A percentile compares a stretch with the other conserved stretches of the same genome.
These are phyloP conservation scores for Myocastor coypus DNA, from an alignment of 2,113 vertebrate genomes.

Conservation along the genomic window DNA sequence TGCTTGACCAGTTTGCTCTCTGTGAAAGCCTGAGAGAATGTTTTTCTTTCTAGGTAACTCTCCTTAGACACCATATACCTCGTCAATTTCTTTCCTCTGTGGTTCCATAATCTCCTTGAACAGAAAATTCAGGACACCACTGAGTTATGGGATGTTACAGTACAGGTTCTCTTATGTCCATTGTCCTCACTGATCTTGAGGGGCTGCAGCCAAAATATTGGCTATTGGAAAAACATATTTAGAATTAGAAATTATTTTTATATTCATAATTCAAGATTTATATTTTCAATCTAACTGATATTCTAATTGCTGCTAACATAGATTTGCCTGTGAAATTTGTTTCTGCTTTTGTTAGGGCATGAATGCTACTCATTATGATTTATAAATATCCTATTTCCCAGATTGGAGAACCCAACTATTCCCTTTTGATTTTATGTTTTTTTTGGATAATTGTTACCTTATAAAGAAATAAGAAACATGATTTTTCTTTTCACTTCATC, in stretches of 20 bases:
- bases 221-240: conserved; percentile 55
- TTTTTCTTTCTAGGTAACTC: too few species aligned
- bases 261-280: conserved; percentile 57
- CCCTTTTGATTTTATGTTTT: neutral
- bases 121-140: too few species aligned
- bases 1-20: too few species aligned
- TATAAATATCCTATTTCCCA: neutral
- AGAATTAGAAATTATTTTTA: conserved; percentile 23
- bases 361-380: conserved; percentile 11
- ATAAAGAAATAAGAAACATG: neutral
- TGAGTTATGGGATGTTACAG: too few species aligned
- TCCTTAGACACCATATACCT: too few species aligned
- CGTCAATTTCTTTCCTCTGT: too few species aligned
- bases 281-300: conserved; percentile 42
- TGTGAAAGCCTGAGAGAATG: too few species aligned
- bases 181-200: too few species aligned
- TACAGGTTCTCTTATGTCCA: too few species aligned
- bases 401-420: neutral
- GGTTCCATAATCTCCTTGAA: too few species aligned
- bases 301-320: conserved; percentile 25
- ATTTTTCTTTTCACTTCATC: neutral
- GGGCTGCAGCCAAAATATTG: too few species aligned
- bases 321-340: neutral
- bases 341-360: neutral
- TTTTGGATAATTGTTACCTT: conserved; percentile 23